These are phyloP conservation scores for Pangasius macronema DNA, from an alignment of 2,797 vertebrate genomes.

Conservation along the genomic window DNA sequence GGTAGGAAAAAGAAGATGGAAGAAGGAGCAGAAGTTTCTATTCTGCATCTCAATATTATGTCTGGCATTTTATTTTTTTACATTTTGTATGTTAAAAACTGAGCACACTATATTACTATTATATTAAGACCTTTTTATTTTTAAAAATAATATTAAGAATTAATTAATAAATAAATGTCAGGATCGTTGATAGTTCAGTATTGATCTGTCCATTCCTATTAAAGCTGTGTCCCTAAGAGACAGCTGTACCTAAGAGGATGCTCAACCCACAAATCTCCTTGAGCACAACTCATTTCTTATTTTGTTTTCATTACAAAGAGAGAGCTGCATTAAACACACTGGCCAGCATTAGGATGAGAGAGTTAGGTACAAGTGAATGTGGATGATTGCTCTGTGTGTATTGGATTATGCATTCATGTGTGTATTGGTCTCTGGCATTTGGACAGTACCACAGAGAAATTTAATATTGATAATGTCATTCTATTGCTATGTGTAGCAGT, in stretches of 20 bases:
- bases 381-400: neutral
- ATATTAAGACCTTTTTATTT: neutral
- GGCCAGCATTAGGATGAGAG: neutral
- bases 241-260: too few relatives aligned
- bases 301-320: slow-evolving; percentile 2
- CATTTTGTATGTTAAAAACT: neutral
- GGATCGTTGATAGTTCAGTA: neutral
- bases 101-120: too few relatives aligned
- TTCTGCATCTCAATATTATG: neutral
- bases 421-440: neutral
- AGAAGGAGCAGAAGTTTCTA: neutral
- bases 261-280: neutral
- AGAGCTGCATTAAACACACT: neutral
- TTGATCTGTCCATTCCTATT: neutral
- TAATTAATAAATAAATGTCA: neutral
- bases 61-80: neutral
- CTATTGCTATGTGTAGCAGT: neutral
- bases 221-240: neutral
- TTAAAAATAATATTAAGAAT: neutral
- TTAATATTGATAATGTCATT: neutral
- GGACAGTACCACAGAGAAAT: neutral
- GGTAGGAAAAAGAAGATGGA: neutral
- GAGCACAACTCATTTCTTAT: neutral
- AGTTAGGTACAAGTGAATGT: neutral
- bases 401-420: neutral